Conservation (phyloP, 1,140 invertebrate species). For the Steinernema feltiae region DNA sequence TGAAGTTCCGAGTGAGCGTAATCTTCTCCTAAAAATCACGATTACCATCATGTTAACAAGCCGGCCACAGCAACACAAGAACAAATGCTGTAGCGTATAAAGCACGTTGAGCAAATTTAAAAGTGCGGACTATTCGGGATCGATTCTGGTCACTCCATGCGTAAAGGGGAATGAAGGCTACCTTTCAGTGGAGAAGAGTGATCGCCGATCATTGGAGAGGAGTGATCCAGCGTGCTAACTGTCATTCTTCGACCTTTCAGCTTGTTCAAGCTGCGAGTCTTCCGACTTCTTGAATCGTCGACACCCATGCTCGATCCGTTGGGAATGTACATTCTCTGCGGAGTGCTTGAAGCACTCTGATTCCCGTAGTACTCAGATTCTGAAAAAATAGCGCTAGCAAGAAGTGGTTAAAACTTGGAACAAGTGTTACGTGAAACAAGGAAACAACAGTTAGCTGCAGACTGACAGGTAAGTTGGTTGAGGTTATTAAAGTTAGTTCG, state of each 20-base stretch:
- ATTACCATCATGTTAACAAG: too few species aligned
- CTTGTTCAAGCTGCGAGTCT: constrained; percentile 1
- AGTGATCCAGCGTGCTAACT: neutral
- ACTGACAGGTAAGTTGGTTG: neutral
- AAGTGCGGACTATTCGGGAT: neutral
- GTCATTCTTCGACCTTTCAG: neutral
- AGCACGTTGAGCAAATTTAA: constrained; percentile 19
- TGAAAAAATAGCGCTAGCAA: constrained; percentile 6
- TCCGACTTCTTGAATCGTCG: neutral
- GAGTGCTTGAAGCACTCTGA: neutral
- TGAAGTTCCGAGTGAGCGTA: constrained; percentile 17
- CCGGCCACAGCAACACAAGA: neutral
- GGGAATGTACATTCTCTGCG: neutral
- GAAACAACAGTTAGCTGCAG: neutral
- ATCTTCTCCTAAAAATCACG: constrained; percentile 24
- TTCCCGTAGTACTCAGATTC: neutral
- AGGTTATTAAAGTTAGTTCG: neutral
- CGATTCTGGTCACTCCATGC: neutral
- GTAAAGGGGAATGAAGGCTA: neutral
- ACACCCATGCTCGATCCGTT: neutral
- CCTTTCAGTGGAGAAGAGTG: constrained; percentile 18
- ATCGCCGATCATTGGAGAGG: neutral
- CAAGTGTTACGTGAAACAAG: neutral
- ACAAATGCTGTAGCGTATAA: constrained; percentile 14
- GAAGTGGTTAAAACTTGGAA: neutral